Percentiles rank a stretch among this genome's conserved stretches.
phyloP scores from a whole-genome alignment of 1,140 invertebrate genomes.

The Caenorhabditis brenneri region DNA sequence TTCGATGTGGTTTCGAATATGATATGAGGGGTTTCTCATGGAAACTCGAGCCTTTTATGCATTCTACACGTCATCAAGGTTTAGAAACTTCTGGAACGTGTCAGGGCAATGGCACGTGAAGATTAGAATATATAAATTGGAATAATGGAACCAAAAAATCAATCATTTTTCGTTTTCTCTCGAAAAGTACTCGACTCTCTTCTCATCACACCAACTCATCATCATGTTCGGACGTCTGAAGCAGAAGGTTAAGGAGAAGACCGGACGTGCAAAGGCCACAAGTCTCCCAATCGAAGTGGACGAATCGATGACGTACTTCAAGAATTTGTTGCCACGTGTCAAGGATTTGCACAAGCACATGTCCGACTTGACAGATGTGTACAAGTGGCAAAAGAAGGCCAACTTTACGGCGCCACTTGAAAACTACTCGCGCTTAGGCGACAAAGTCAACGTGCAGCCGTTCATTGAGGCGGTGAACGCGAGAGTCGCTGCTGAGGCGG shows the following conservation, averaged over 20 bases:
- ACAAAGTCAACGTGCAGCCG: neutral
- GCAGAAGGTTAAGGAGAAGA: conserved; percentile 41
- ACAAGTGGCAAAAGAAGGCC: conserved; percentile 30
- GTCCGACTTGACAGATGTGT: neutral
- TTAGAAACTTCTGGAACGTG: neutral
- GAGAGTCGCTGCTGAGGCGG: neutral
- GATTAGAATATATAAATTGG: too few relatives aligned
- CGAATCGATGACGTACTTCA: neutral
- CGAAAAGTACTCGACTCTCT: neutral
- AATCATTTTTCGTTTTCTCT: neutral
- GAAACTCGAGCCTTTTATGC: neutral
- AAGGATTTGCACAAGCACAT: conserved; percentile 22
- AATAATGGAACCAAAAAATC: too few relatives aligned
- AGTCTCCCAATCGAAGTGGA: neutral
- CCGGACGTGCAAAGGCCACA: conserved; percentile 24
- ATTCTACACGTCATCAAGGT: neutral
- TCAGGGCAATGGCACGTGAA: neutral
- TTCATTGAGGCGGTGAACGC: neutral
- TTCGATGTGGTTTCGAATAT: neutral
- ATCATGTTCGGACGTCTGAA: conserved; percentile 35
- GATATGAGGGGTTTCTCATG: neutral
- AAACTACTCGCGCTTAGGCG: neutral
- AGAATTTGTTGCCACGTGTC: neutral
- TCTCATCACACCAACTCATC: neutral
- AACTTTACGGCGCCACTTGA: neutral